Conservation (phyloP, 2,888 invertebrate genomes). For the Chymomyza caudatula region DNA sequence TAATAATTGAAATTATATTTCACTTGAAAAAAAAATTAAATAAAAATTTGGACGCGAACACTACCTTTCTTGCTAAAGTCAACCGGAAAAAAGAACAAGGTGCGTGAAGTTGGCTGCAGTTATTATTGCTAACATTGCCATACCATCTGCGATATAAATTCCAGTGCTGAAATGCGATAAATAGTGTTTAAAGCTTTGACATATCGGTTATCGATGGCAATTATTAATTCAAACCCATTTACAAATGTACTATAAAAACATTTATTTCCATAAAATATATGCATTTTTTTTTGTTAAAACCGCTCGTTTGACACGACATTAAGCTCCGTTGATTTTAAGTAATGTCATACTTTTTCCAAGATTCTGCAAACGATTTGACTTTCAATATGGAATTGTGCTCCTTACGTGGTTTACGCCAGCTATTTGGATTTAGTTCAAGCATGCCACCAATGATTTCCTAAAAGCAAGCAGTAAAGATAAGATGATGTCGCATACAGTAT, state of each 20-base stretch:
- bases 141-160: neutral
- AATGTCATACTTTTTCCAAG: slow-evolving; percentile 85
- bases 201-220: neutral
- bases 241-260: neutral
- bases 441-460: slow-evolving; percentile 97
- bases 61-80: slow-evolving; percentile 77
- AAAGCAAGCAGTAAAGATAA: slow-evolving; percentile 53
- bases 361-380: slow-evolving; percentile 84
- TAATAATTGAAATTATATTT: slow-evolving; percentile 20
- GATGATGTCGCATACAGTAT: too few species aligned
- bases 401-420: slow-evolving; percentile 90
- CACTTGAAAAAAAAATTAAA: slow-evolving; percentile 31
- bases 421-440: slow-evolving; percentile 89
- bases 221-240: neutral
- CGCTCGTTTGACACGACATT: too few species aligned
- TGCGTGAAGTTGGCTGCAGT: slow-evolving; percentile 72
- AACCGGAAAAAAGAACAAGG: slow-evolving; percentile 78
- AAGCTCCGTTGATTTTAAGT: slow-evolving; percentile 57
- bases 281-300: neutral
- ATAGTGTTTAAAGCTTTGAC: neutral
- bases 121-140: slow-evolving; percentile 37
- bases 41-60: slow-evolving; percentile 51
- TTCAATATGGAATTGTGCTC: slow-evolving; percentile 81
- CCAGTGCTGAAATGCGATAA: slow-evolving; percentile 16
- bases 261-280: neutral